These are phyloP conservation scores for Priocnemis perturbator DNA, from an alignment of 2,888 invertebrate species.

Conservation along the genomic window DNA sequence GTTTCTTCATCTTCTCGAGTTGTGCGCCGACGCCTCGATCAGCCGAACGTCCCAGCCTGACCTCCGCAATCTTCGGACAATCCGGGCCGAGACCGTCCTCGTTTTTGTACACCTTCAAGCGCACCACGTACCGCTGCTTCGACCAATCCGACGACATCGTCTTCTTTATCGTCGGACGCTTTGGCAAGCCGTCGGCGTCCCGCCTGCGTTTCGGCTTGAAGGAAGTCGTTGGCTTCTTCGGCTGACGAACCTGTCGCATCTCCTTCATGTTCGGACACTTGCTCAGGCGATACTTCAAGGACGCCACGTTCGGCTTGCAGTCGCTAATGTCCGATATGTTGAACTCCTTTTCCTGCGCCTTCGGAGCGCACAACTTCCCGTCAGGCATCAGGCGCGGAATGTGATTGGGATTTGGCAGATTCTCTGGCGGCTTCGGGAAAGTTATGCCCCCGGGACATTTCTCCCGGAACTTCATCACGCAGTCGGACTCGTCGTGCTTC, in stretches of 20 bases:
- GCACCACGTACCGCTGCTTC: constrained; percentile 47
- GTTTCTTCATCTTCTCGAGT: too few species aligned
- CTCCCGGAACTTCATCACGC: too few species aligned
- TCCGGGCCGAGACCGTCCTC: constrained; percentile 39
- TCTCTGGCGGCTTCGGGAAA: too few species aligned
- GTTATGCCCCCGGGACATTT: too few species aligned
- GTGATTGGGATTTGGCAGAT: too few species aligned
- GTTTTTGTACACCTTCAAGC: constrained; percentile 46
- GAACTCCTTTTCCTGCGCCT: neutral
- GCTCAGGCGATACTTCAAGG: constrained; percentile 52
- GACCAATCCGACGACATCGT: constrained; percentile 46
- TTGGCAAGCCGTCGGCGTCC: neutral
- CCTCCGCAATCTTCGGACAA: constrained; percentile 35
- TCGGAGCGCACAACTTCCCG: neutral
- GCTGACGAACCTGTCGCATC: constrained; percentile 11
- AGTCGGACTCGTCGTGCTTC: too few species aligned
- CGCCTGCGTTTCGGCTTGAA: neutral
- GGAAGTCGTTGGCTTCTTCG: neutral
- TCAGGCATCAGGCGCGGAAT: too few species aligned
- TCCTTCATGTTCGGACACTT: constrained; percentile 46
- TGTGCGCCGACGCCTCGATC: too few species aligned
- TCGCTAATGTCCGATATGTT: constrained; percentile 29
- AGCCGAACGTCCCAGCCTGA: neutral
- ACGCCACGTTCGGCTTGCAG: constrained; percentile 36
- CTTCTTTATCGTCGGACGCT: neutral